phyloP scores from a whole-genome alignment of 2,797 vertebrate genomes.

The Tragopan temminckii region DNA sequence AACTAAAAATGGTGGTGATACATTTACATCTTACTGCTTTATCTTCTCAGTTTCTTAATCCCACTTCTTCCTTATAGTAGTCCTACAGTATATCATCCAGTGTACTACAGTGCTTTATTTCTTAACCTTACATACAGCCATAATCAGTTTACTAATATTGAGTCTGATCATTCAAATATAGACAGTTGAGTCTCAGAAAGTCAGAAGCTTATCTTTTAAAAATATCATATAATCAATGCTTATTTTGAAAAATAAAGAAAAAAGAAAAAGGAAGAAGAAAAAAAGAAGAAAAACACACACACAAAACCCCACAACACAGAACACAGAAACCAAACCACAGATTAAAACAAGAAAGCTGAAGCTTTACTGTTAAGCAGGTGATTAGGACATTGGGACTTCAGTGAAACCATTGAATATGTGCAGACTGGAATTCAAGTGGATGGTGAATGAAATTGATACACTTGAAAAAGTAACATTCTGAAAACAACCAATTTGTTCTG shows the following conservation, averaged over 20 bases:
- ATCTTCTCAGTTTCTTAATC: background rate
- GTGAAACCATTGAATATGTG: background rate
- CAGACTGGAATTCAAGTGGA: background rate
- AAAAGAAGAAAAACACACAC: background rate
- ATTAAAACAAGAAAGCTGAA: background rate
- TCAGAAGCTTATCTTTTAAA: background rate
- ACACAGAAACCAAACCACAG: background rate
- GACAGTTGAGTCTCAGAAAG: background rate
- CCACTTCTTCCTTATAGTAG: background rate
- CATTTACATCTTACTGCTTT: background rate
- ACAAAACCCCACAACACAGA: background rate
- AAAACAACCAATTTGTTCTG: background rate
- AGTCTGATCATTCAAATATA: background rate
- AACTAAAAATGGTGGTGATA: background rate
- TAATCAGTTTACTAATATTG: background rate
- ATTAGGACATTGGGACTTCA: background rate
- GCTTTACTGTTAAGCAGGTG: background rate
- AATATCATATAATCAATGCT: background rate
- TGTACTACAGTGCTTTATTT: background rate
- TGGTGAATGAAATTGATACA: background rate
- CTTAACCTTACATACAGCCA: background rate
- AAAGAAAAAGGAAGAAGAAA: background rate
- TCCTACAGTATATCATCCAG: background rate
- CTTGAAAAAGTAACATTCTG: background rate
- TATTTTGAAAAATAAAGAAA: background rate